Conservation (phyloP, 2,113 vertebrate species). For the Chloropsis cyanopogon region DNA sequence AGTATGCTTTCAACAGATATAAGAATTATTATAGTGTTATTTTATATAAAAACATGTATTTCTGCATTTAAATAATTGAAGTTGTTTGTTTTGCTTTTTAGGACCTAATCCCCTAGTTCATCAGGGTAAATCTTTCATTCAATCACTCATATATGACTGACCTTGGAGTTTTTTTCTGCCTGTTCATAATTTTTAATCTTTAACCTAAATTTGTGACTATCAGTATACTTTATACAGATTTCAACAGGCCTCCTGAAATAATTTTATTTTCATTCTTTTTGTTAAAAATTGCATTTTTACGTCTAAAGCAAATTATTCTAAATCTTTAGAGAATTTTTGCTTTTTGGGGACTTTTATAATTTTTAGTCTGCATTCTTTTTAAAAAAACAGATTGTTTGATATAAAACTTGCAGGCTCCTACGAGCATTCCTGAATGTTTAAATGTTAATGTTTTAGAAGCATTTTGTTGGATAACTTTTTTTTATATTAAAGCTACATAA, state of each 20-base stretch:
- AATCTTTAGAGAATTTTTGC: neutral
- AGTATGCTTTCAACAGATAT: neutral
- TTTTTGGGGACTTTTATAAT: neutral
- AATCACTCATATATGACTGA: neutral
- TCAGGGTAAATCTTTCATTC: neutral
- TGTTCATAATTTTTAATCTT: neutral
- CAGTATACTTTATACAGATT: neutral
- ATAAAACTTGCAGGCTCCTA: neutral
- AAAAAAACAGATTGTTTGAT: accelerated
- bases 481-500: neutral
- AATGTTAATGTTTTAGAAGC: neutral
- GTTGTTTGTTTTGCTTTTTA: neutral
- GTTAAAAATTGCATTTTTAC: neutral
- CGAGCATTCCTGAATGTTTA: neutral
- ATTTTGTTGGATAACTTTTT: neutral
- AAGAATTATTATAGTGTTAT: neutral
- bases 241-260: neutral
- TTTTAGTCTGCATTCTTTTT: neutral
- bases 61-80: neutral
- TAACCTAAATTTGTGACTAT: neutral
- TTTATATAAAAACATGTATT: neutral
- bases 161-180: neutral
- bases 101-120: neutral
- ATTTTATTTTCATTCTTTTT: neutral
- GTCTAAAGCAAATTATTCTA: neutral